Conservation (phyloP, 92 coral and sea anemone species). For the Isaurus tuberculatus region DNA sequence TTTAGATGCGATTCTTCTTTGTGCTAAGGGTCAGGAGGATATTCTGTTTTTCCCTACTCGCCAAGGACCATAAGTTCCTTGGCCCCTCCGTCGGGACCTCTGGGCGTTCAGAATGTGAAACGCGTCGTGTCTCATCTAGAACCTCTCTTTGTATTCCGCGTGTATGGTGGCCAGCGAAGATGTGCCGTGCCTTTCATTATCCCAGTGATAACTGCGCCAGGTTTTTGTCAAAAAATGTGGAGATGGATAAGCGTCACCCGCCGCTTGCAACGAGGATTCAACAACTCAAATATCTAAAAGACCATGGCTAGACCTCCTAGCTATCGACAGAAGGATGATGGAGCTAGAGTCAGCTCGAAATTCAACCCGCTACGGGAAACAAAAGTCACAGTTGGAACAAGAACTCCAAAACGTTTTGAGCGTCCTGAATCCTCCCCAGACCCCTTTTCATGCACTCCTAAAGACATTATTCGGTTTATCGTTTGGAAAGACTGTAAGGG, state of each 20-base stretch:
- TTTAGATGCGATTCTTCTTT: slow-evolving; percentile 13
- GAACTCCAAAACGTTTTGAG: slow-evolving; percentile 35
- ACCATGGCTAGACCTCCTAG: not conserved
- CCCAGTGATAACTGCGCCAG: slow-evolving; percentile 14
- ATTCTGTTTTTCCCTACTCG: slow-evolving; percentile 55
- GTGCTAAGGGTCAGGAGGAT: slow-evolving; percentile 35
- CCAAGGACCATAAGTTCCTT: slow-evolving; percentile 5
- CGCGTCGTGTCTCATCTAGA: not conserved
- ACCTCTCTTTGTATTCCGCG: slow-evolving; percentile 15
- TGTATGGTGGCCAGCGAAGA: slow-evolving; percentile 14
- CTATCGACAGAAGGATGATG: slow-evolving; percentile 16
- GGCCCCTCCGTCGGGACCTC: slow-evolving; percentile 42
- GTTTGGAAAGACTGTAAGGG: not conserved
- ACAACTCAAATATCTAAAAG: not conserved
- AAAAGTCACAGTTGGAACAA: slow-evolving; percentile 42
- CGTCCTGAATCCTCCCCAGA: slow-evolving; percentile 28
- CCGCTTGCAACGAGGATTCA: not conserved
- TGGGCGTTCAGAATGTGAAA: slow-evolving; percentile 46
- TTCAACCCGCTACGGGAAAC: slow-evolving; percentile 40
- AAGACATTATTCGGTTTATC: slow-evolving; percentile 27
- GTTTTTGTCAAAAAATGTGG: slow-evolving; percentile 2
- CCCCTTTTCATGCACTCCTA: slow-evolving; percentile 14
- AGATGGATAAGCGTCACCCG: not conserved
- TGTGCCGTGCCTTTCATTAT: slow-evolving; percentile 7
- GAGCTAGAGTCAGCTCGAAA: slow-evolving; percentile 18